Percentiles rank a stretch among this genome's conserved stretches.
These are phyloP conservation scores for Dorcus hopei DNA, from an alignment of 2,888 invertebrate genomes.

Conservation along the genomic window DNA sequence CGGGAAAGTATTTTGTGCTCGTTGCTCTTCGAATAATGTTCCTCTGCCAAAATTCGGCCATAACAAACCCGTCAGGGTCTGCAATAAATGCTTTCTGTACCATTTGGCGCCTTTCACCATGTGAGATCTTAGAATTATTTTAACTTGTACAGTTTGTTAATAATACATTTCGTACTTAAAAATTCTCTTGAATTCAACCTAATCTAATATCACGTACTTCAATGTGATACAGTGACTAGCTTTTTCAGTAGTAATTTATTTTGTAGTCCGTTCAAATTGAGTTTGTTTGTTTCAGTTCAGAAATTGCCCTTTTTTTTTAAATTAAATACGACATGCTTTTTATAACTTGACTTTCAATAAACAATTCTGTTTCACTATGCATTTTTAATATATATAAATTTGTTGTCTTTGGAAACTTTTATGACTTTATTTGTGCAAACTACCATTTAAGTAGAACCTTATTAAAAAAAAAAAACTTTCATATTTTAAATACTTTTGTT, in stretches of 20 bases:
- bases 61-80: slow-evolving; percentile 89
- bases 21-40: slow-evolving; percentile 89
- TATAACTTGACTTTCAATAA: too few species aligned
- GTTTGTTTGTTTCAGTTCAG: too few species aligned
- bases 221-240: background rate
- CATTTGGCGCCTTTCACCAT: slow-evolving; percentile 64
- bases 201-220: background rate
- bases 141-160: slow-evolving; percentile 1
- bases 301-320: too few species aligned
- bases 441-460: too few species aligned
- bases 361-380: too few species aligned
- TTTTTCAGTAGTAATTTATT: background rate
- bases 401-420: too few species aligned
- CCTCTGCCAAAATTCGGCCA: slow-evolving; percentile 92
- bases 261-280: background rate
- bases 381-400: too few species aligned
- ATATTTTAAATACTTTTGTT: too few species aligned
- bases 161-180: background rate
- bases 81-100: slow-evolving; percentile 81
- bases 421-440: too few species aligned
- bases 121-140: slow-evolving; percentile 31
- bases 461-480: too few species aligned
- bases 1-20: slow-evolving; percentile 93
- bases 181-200: background rate
- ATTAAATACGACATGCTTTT: too few species aligned